Percentiles rank a stretch among this genome's conserved stretches.
These are phyloP conservation scores for Limonius californicus DNA, from an alignment of 1,140 invertebrate species.

Conservation along the genomic window DNA sequence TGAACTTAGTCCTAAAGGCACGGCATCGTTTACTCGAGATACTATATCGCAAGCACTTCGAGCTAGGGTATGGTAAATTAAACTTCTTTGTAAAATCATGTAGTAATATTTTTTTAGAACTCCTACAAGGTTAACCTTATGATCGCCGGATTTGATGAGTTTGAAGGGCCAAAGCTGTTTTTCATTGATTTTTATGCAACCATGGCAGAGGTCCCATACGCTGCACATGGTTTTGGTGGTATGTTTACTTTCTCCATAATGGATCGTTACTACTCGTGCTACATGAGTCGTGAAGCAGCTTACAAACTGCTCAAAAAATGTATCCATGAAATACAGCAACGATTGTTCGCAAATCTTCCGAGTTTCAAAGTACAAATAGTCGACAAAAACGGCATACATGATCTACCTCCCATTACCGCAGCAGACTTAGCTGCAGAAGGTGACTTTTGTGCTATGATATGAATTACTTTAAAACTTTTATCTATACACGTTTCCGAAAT, in stretches of 20 bases:
- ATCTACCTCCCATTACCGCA: slow-evolving; percentile 61
- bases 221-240: slow-evolving; percentile 93
- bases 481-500: too few relatives aligned
- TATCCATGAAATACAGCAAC: slow-evolving; percentile 84
- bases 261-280: slow-evolving; percentile 85
- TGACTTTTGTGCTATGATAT: too few relatives aligned
- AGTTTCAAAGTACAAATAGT: slow-evolving; percentile 88
- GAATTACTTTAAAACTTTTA: too few relatives aligned
- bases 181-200: slow-evolving; percentile 94
- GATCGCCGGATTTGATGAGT: slow-evolving; percentile 82
- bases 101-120: slow-evolving; percentile 55
- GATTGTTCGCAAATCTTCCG: slow-evolving; percentile 87
- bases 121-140: slow-evolving; percentile 87
- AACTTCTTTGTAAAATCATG: background rate
- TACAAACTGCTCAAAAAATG: slow-evolving; percentile 85
- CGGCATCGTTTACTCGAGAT: slow-evolving; percentile 88
- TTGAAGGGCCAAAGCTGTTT: slow-evolving; percentile 75
- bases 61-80: slow-evolving; percentile 63
- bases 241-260: slow-evolving; percentile 89
- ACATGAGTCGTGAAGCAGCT: slow-evolving; percentile 78
- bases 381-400: slow-evolving; percentile 78
- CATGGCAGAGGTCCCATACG: slow-evolving; percentile 81
- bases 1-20: slow-evolving; percentile 87
- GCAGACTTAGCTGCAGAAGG: too few relatives aligned
- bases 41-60: slow-evolving; percentile 92